Conservation (phyloP, 2,888 invertebrate genomes). For the Zootermopsis nevadensis region DNA sequence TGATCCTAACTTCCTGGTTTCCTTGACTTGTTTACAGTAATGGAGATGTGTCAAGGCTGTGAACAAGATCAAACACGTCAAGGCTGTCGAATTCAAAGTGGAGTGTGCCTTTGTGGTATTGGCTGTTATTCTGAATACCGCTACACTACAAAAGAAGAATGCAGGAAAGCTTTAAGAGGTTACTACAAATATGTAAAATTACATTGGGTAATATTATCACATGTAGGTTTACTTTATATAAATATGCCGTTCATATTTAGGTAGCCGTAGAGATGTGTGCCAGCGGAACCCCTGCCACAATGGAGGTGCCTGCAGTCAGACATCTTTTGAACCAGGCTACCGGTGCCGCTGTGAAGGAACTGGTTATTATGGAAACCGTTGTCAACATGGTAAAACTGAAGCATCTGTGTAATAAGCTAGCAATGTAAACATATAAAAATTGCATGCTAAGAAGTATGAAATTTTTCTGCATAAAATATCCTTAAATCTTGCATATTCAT, state of each 20-base stretch:
- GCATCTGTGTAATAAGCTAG: no score
- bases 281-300: constrained; percentile 74
- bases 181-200: background rate
- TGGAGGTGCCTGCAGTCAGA: constrained; percentile 75
- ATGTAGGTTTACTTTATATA: background rate
- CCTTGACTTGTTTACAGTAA: constrained; percentile 39
- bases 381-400: constrained; percentile 72
- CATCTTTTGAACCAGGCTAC: constrained; percentile 71
- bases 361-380: constrained; percentile 77
- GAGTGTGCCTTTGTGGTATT: constrained; percentile 72
- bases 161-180: constrained; percentile 74
- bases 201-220: constrained; percentile 14
- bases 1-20: background rate
- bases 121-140: constrained; percentile 76
- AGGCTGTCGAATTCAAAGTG: constrained; percentile 74
- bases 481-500: background rate
- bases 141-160: constrained; percentile 71
- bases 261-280: constrained; percentile 72
- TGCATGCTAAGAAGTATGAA: no score
- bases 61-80: constrained; percentile 69
- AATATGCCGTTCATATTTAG: constrained; percentile 56
- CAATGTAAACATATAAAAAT: no score
- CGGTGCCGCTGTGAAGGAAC: constrained; percentile 79
- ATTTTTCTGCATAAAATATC: background rate
- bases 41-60: constrained; percentile 59